Percentiles rank a stretch among this genome's conserved stretches.
Conservation (phyloP, 2,797 vertebrate species). For the Chiroxiphia lanceolata region DNA sequence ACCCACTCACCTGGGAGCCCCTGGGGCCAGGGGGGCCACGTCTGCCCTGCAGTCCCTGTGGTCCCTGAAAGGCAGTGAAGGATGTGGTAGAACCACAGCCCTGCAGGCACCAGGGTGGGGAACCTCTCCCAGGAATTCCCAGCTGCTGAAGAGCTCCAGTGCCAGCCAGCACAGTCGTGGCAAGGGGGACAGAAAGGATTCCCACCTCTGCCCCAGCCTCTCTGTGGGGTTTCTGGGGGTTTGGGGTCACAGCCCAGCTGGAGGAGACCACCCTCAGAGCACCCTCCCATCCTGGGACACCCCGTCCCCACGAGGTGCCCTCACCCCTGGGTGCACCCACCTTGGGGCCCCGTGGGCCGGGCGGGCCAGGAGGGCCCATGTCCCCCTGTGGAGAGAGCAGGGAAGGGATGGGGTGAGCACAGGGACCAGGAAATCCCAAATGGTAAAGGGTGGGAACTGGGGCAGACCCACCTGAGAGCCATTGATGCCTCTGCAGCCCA, state of each 20-base stretch:
- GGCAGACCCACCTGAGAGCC: conserved; percentile 83
- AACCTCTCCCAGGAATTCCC: neutral
- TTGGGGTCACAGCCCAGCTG: neutral
- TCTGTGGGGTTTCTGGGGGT: neutral
- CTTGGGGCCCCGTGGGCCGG: conserved; percentile 80
- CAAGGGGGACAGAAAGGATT: rapidly evolving
- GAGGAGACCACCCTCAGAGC: rapidly evolving
- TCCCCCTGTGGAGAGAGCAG: conserved; percentile 79
- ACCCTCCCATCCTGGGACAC: neutral
- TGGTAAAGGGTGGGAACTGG: rapidly evolving
- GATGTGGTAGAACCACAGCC: neutral
- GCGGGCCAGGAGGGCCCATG: conserved; percentile 77
- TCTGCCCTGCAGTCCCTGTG: conserved; percentile 83
- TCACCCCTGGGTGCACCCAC: conserved; percentile 39
- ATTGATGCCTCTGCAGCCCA: conserved; percentile 81
- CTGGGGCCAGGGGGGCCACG: conserved; percentile 78
- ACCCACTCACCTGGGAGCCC: conserved; percentile 78
- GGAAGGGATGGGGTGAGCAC: rapidly evolving
- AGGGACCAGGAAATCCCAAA: rapidly evolving
- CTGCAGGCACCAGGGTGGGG: rapidly evolving
- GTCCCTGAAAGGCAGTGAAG: conserved; percentile 72
- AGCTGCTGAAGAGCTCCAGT: neutral
- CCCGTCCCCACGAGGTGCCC: rapidly evolving
- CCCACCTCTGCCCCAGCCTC: neutral
- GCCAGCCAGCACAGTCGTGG: rapidly evolving